Base-by-base conservation (phyloP, 2,113 vertebrate species). In the Cromileptes altivelis region DNA sequence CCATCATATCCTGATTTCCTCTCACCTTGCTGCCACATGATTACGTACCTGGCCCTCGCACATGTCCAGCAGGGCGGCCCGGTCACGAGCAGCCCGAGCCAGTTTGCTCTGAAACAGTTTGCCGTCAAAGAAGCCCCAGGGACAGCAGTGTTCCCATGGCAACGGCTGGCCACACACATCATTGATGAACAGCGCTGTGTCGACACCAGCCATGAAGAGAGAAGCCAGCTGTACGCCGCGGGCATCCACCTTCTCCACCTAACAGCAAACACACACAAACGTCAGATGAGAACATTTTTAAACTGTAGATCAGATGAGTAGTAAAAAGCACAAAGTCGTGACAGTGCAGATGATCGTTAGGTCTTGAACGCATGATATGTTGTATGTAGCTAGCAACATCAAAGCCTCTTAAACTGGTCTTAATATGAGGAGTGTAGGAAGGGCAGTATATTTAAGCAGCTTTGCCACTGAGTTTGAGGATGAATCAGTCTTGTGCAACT, bases 111-210 rank as follows among this genome's bases (percentile, higher is more conserved):
- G 97, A 91, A 98, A 98, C 84, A 98, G 94, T 86, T 98, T 98
- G 73, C 97, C 97, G n/a, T 98, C 97, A 8, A 98, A 98, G 91
- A 98, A 98, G 88, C 97, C 97, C 97, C 97, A 98, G 61, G 97
- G 97, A 75, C 97, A 98, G 94, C 97, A 98, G 93, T 98, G 97
- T 85, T 98, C 97, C 97, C 97, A 98, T 12, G 97, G 97, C 77
- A 98, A 95, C 21, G 97, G 97, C 91, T 98, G 97, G 49, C 97
- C 97, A 21, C 97, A 98, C 71, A 97, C 97, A 40, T 98, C 97
- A 25, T 98, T 98, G 86, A 97, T 96, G 88, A 97, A 97, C 50
- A 98, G 95, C 21, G 97, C 97, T 3, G 97, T 98, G 94, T 98
- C 97, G 0, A 98, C 97, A 0, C 97, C 97, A 0, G 97, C 97